A percentile compares a stretch with the other conserved stretches of the same genome.
Evolutionary conservation across 2,113 vertebrate genomes (phyloP).

Genomic region (Burhinus bistriatus): DNA sequence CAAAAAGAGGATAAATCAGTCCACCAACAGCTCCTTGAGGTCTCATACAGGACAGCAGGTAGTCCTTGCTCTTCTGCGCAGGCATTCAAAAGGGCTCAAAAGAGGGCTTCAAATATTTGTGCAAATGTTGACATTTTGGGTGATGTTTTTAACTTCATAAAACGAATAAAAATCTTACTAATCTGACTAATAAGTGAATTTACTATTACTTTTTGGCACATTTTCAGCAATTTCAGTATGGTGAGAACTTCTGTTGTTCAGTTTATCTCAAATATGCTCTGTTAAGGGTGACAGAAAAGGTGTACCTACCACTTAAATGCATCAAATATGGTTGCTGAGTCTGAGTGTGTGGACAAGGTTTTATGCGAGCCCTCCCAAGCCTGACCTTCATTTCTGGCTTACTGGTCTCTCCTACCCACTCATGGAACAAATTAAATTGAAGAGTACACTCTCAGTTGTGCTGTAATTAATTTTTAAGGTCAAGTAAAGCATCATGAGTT

Average conservation of each 20-base stretch:
- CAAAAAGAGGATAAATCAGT: neutral
- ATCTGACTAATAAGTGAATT: neutral
- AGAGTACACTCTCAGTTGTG: neutral
- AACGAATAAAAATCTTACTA: neutral
- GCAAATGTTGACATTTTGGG: neutral
- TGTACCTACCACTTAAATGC: neutral
- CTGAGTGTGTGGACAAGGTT: neutral
- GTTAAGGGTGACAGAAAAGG: neutral
- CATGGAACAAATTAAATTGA: neutral
- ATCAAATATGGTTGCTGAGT: neutral
- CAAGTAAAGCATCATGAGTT: neutral
- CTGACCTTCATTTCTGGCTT: neutral
- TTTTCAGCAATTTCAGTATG: neutral
- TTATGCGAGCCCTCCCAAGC: neutral
- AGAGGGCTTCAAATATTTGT: neutral
- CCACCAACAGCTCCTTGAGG: neutral
- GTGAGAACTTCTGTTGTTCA: neutral
- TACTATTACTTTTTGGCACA: neutral
- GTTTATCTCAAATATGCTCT: neutral
- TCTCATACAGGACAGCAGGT: neutral
- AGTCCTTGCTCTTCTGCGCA: neutral
- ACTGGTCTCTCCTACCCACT: neutral
- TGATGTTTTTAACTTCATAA: neutral
- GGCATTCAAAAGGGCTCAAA: neutral
- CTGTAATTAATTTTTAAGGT: neutral